phyloP scores from a whole-genome alignment of 2,113 vertebrate species.

The Tringa solitaria region DNA sequence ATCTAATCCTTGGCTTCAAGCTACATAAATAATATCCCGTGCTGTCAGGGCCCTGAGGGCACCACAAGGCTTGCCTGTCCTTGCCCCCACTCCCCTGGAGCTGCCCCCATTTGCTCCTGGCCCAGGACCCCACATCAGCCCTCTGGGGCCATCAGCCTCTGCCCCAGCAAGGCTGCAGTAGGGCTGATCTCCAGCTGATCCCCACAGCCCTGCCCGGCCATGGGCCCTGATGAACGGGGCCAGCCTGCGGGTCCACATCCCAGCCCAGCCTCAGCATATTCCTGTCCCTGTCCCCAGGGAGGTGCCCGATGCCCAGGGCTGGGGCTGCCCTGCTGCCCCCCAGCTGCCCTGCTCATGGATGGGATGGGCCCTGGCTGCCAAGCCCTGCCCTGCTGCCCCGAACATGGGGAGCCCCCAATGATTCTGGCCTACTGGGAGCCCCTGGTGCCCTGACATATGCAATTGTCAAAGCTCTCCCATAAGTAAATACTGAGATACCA shows the following conservation, averaged over 20 bases:
- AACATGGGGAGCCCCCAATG: accelerated
- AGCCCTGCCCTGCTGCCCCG: neutral
- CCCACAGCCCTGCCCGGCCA: neutral
- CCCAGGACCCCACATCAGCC: neutral
- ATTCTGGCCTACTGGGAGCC: neutral
- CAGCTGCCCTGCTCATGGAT: accelerated
- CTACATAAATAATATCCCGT: neutral
- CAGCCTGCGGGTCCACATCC: neutral
- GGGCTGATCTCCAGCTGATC: neutral
- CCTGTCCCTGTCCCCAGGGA: neutral
- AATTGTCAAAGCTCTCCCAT: neutral
- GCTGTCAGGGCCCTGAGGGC: neutral
- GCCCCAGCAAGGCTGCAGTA: accelerated
- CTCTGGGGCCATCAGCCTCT: neutral
- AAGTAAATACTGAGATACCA: neutral
- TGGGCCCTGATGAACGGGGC: accelerated
- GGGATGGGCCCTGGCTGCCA: neutral
- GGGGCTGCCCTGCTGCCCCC: accelerated
- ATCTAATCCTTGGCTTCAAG: neutral
- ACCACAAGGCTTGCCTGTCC: neutral
- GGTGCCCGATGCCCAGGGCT: neutral
- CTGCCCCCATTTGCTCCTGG: accelerated
- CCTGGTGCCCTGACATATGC: neutral
- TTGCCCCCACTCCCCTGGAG: neutral
- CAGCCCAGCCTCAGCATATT: neutral